Evolutionary conservation across 2,888 invertebrate species (phyloP), one percentile per base, ranked within the genome.

Genomic region (Meliscaeva auricollis): DNA sequence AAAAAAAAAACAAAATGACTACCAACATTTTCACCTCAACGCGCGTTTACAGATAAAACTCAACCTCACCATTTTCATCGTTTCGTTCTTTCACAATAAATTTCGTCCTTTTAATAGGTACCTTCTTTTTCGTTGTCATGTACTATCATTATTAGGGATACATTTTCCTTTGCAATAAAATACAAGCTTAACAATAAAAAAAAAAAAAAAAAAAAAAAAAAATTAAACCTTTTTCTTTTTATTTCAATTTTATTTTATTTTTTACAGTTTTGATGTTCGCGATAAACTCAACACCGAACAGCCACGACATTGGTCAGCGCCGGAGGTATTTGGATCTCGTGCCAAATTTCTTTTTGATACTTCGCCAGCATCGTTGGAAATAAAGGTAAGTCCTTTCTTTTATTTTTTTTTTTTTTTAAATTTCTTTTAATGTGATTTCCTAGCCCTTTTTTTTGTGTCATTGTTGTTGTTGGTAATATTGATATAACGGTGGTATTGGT

Each of bases 271-370:
- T 92, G 96, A 97, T 93, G 97, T 97, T 22, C 95, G 97, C 88
- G 97, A 97, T 89, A 97, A 96, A 92, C 95, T 96, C 88, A 93
- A 96, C 88, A 94, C 94, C 68, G 95, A 96, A 90, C 90, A 91
- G 88, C 97, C 96, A 58, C 94, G 95, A 72, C 97, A 97, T 93
- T 96, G 96, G 95, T 97, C 97, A 48, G 96, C 96, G 75, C 95
- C 96, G 77, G 96, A 96, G 92, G 96, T 96, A 90, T 97, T 97
- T 92, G 97, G 97, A 38, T 95, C 96, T 84, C 95, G 97, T 89
- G 97, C 97, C 87, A 96, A 96, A 93, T 97, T 97, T 93, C 94
- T 95, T 90, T 95, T 96, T 74, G 94, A 95, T 77, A 95, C 96
- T 72, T 94, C 96, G 88, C 96, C 97, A 87, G 97, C 97, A 84